Base-by-base conservation (phyloP, 2,888 invertebrate genomes). In the Tuberolachnus salignus region DNA sequence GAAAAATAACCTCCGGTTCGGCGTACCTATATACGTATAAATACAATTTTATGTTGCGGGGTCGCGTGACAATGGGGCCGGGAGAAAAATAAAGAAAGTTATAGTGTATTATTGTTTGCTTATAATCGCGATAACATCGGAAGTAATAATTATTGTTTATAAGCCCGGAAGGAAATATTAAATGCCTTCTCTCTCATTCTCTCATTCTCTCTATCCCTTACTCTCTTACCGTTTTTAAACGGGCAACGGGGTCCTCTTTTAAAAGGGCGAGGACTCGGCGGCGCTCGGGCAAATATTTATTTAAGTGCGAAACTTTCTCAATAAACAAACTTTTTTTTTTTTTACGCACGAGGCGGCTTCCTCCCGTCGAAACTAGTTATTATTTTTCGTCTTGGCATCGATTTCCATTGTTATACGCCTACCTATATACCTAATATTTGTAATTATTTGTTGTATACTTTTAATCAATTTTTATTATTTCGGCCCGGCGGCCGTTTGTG, bases 131-230 rank as follows among this genome's bases (percentile, higher is more conserved):
- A 63, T 53, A 74, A 74, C 63, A 53, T 53, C 53, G 63, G n/a
- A 64, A 63, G 53, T 64, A 74, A 74, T 74, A 64, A 74, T 74
- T 57, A 69, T 69, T 78, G 69, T 78, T 78, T 53, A 44, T 74
- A 53, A 67, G 59, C 16, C 69, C 69, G 69, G 42, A 69, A 69
- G 78, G 78, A 78, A 61, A 59, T 69, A 78, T 78, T 69, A 61
- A 78, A 59, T 46, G 78, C n/a, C 8, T 46, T 23, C 61, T 21
- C 13, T 21, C 13, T 42, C n/a, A 8, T 46, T 23, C 61, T 19
- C 13, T 42, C 13, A 42, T 21, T 57, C 44, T 59, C 59, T 14
- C 16, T 34, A 16, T 21, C 55, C 1, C 53, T 53, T 16, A 21
- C 16, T 34, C 34, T 34, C 3, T 34, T 6, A 21, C 11, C 44